A percentile compares a stretch with the other conserved stretches of the same genome.
phyloP scores from a whole-genome alignment of 2,113 vertebrate species.

The Halichoeres trimaculatus region DNA sequence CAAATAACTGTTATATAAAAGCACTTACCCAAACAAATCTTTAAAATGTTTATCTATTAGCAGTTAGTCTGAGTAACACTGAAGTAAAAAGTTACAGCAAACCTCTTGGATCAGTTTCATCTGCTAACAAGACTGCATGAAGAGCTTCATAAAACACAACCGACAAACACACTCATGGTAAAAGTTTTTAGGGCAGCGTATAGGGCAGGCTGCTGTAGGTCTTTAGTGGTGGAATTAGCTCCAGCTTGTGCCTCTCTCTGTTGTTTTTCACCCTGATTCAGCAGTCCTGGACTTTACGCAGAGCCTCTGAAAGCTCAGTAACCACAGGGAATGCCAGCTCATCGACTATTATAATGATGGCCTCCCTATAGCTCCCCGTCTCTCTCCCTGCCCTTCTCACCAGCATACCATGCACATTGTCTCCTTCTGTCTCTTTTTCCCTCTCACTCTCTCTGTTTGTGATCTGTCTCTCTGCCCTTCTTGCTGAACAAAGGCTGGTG shows the following conservation, averaged over 20 bases:
- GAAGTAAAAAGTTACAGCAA: not conserved
- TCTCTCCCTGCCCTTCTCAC: conserved; percentile 57
- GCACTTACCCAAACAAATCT: not conserved
- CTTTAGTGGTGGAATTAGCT: conserved; percentile 66
- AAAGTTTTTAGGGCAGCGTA: conserved; percentile 43
- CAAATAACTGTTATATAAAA: too few relatives aligned
- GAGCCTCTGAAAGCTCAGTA: conserved; percentile 74
- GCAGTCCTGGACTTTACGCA: conserved; percentile 76
- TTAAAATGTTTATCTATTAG: not conserved
- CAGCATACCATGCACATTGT: conserved; percentile 48
- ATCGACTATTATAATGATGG: conserved; percentile 82
- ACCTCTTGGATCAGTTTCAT: not conserved
- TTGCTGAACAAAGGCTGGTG: conserved; percentile 49
- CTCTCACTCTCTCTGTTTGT: conserved; percentile 39
- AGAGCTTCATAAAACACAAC: not conserved
- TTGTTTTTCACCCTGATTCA: conserved; percentile 82
- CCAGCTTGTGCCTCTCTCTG: conserved; percentile 65
- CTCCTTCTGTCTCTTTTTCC: conserved; percentile 4
- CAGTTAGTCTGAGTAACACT: not conserved
- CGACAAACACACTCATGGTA: conserved; percentile 8
- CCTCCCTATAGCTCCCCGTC: conserved; percentile 49
- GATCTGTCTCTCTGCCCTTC: conserved; percentile 53
- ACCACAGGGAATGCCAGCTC: conserved; percentile 82
- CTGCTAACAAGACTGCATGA: not conserved
- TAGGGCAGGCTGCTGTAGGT: conserved; percentile 51